Conservation (phyloP, 2,888 invertebrate genomes). For the Aquatica leii region DNA sequence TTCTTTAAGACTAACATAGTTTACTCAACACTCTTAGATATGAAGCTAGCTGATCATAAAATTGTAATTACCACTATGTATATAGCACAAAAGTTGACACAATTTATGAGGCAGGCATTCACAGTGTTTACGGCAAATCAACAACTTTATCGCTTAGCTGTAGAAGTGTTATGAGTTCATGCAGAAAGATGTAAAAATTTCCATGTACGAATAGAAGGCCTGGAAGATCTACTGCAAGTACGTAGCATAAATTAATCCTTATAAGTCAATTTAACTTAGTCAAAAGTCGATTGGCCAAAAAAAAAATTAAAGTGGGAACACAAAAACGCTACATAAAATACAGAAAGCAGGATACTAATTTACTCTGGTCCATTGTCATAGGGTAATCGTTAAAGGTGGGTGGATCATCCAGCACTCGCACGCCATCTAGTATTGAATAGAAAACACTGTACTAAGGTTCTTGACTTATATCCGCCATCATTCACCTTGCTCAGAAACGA, state of each 20-base stretch:
- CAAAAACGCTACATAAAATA: too few species aligned
- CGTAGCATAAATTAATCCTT: too few species aligned
- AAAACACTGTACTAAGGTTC: too few species aligned
- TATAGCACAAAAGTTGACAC: constrained; percentile 6
- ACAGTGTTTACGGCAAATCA: constrained; percentile 4
- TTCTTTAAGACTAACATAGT: not conserved
- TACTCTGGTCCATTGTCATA: not conserved
- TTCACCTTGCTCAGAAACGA: too few species aligned
- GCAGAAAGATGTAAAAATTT: constrained; percentile 8
- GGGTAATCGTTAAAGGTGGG: not conserved
- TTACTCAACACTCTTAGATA: constrained; percentile 1
- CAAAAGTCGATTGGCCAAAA: too few species aligned
- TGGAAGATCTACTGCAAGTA: constrained; percentile 7
- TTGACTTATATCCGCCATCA: too few species aligned
- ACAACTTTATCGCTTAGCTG: constrained; percentile 11
- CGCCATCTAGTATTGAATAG: too few species aligned
- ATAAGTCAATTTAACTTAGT: too few species aligned
- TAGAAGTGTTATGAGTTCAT: constrained; percentile 11
- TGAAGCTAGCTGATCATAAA: constrained; percentile 1
- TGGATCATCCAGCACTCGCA: not conserved
- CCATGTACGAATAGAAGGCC: constrained; percentile 6
- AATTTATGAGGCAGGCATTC: constrained; percentile 2
- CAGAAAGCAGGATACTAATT: constrained; percentile 8
- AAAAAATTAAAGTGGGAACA: too few species aligned
- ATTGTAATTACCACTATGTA: constrained; percentile 7